phyloP scores from a whole-genome alignment of 1,140 invertebrate genomes.

The Octopus bimaculoides region DNA sequence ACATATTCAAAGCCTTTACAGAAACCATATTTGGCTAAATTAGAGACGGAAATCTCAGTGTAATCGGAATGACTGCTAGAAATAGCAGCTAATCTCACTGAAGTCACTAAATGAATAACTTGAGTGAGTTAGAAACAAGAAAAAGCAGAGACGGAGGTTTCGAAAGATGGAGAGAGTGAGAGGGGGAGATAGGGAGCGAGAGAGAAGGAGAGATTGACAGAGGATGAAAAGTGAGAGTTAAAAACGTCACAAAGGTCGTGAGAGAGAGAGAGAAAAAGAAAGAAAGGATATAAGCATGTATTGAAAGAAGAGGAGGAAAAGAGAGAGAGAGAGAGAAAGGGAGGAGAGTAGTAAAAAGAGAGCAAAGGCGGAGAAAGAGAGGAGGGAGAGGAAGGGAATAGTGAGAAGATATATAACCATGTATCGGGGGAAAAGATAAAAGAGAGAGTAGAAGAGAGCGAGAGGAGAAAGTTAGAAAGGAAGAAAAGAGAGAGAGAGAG shows the following conservation, averaged over 20 bases:
- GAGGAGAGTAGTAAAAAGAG: neutral
- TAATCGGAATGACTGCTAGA: no score
- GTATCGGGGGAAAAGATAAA: neutral
- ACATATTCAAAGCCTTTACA: no score
- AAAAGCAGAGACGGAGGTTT: no score
- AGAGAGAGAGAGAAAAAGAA: neutral
- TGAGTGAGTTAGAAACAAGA: no score
- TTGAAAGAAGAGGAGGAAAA: neutral
- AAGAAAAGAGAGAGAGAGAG: neutral
- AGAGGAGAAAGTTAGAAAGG: neutral
- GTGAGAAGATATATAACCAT: neutral
- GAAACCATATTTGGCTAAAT: no score
- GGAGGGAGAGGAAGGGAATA: neutral
- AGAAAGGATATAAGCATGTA: neutral
- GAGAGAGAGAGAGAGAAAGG: neutral
- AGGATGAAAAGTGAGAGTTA: no score
- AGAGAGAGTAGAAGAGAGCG: neutral
- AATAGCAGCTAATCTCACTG: no score
- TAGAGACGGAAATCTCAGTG: no score
- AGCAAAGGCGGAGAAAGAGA: neutral
- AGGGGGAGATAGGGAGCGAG: neutral
- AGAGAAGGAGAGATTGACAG: neutral
- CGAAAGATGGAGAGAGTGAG: conserved; percentile 11
- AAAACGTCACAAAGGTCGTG: neutral
- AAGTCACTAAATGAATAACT: no score